phyloP scores from a whole-genome alignment of 2,113 vertebrate genomes.

The Anarhynchus alexandrinus region DNA sequence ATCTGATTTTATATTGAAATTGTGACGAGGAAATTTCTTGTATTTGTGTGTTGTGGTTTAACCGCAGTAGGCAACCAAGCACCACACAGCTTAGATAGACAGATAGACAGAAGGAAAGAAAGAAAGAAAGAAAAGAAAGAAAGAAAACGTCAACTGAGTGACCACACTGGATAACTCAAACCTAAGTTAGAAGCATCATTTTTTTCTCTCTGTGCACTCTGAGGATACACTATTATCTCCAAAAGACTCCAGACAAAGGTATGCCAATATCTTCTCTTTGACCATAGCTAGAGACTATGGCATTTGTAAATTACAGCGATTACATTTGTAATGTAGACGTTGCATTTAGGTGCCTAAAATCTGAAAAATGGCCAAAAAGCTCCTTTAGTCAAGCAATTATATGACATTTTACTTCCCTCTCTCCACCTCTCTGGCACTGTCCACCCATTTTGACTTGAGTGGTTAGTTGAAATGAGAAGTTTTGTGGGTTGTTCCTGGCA shows the following conservation, averaged over 20 bases:
- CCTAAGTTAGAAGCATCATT: neutral
- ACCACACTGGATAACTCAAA: neutral
- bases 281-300: neutral
- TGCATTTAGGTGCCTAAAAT: neutral
- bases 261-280: neutral
- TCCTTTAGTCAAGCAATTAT: neutral
- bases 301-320: neutral
- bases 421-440: neutral
- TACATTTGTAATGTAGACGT: neutral
- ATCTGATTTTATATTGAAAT: neutral
- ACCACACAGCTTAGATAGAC: neutral
- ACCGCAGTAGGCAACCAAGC: neutral
- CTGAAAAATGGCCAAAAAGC: neutral
- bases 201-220: neutral
- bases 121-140: accelerated
- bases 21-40: neutral
- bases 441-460: neutral
- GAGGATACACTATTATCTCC: neutral
- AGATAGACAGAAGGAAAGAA: no score
- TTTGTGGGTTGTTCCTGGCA: neutral
- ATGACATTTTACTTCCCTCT: neutral
- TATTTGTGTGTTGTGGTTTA: neutral
- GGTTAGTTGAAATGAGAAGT: neutral
- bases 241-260: neutral
- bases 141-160: neutral